Evolutionary conservation across 2,797 vertebrate genomes (phyloP), one percentile per base, ranked within the genome.

Genomic region (Toxotes lorentzi): DNA sequence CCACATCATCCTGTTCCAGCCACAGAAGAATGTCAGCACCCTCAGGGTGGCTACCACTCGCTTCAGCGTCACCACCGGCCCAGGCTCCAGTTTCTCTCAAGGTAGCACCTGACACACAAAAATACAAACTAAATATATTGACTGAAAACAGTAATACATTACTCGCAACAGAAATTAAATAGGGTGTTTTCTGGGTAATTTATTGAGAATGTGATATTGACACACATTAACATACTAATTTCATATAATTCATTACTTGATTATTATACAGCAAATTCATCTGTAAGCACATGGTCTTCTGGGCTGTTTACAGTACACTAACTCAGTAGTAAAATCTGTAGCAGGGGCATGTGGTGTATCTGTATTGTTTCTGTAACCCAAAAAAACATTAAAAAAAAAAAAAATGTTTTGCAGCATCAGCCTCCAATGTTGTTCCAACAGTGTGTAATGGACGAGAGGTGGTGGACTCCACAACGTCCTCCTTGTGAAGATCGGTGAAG

Each of bases 1-100:
- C 70, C 98, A 99, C 94, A 97, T 99, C 92, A 99, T 99, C 85
- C 94, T 99, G 83, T 99, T 99, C 94, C 98, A 99, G 93, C 98
- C 98, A 0, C 98, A 99, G 96, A 99, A 99, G 95, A 99, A 99
- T 0, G 97, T 99, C 91, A 94, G 97, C 82, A 97, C 92, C 47
- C 97, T 97, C 86, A 95, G 98, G 0, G 93, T 95, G 54, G 95
- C 97, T 86, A 97, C 97, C 57, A 95, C 96, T 68, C 97, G 98
- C 66, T 99, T 98, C 91, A 96, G 97, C 1, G 96, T 96, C 73
- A 93, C 93, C 78, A 96, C 96, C 0, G 95, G 95, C 0, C 96
- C 95, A 0, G 83, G 96, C 76, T 95, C 98, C 93, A 97, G 96
- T 90, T 96, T 95, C 77, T 97, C 96, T 70, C 98, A 97, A 4